A percentile compares a stretch with the other conserved stretches of the same genome.
phyloP scores from a whole-genome alignment of 2,113 vertebrate species.

The Lethenteron reissneri region DNA sequence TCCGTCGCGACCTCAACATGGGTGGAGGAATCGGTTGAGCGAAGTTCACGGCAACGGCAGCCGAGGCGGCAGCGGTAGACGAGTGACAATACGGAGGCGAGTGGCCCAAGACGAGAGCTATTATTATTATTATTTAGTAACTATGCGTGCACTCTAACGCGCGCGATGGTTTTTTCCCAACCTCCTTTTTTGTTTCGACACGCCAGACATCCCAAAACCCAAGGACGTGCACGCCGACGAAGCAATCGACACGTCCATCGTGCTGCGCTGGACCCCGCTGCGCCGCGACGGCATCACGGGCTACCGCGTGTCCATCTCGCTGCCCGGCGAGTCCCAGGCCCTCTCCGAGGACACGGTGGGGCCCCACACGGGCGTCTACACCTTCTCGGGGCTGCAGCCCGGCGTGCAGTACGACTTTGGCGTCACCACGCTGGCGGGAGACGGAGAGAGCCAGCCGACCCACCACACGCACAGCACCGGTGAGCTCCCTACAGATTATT shows the following conservation, averaged over 20 bases:
- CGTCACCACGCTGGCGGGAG: constrained; percentile 70
- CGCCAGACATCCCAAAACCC: constrained; percentile 63
- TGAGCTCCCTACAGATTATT: constrained; percentile 19
- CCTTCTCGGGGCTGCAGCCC: constrained; percentile 72
- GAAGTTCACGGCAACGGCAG: too few species aligned
- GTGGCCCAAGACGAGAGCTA: too few species aligned
- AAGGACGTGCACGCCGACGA: constrained; percentile 77
- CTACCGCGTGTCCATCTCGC: constrained; percentile 76
- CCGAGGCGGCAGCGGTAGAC: too few species aligned
- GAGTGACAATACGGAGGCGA: too few species aligned
- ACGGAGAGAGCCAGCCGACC: constrained; percentile 67
- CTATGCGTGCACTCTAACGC: not conserved
- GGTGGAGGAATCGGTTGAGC: too few species aligned
- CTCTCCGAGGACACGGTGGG: constrained; percentile 78
- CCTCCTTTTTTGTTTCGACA: constrained; percentile 20
- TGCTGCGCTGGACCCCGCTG: constrained; percentile 77
- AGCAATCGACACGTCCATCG: constrained; percentile 74
- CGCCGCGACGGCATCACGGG: constrained; percentile 66
- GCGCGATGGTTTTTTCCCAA: not conserved
- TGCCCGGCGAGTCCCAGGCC: constrained; percentile 66
- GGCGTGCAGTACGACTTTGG: constrained; percentile 95
- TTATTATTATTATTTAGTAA: not conserved
- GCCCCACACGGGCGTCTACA: constrained; percentile 59
- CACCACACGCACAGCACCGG: constrained; percentile 81
- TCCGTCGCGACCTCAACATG: not conserved